Base-by-base conservation (phyloP, 2,797 vertebrate genomes). In the Hafferia zeledoni region DNA sequence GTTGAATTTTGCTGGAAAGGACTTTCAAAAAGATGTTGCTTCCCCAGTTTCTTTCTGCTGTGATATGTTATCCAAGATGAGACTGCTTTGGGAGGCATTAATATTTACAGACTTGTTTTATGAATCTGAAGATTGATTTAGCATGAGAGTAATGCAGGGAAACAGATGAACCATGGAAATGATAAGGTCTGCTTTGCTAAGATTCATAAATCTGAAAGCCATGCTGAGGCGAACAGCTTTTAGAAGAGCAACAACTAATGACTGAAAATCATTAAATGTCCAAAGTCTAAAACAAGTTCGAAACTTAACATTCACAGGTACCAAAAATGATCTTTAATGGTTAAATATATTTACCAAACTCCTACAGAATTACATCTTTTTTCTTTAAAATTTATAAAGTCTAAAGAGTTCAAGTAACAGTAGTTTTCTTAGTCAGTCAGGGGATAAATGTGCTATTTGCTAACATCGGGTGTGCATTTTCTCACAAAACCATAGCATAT, bases 61-160 rank as follows among this genome's bases (percentile, higher is more conserved):
- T 9, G 31, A 8, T 37, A n/a, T 28, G 39, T 18, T 90, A 18
- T 24, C 64, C 0, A 1, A 71, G 75, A 17, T 49, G 61, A 71
- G 75, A 24, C 60, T 80, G 27, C 17, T 81, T 53, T 35, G 25
- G 67, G 65, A 52, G n/a, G n/a, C 59, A 75, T 91, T 87, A 92
- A 90, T 83, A 86, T 86, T 95, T 92, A 83, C 65, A 83, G 83
- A 41, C 33, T 64, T 87, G 30, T 70, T 93, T 78, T 68, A 83
- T 57, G 74, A 88, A 81, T 89, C 80, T 81, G 53, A 33, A 70
- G 68, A 85, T 89, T 89, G 61, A 84, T 87, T 91, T 95, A 83
- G 50, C 15, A 2, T 25, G 52, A 82, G 61, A 55, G 33, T 37
- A 69, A 70, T 23, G 52, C 56, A 92, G 64, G 44, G 72, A 59